Percentiles rank a stretch among this genome's conserved stretches.
phyloP scores from a whole-genome alignment of 2,797 vertebrate genomes.

The Scolopax rusticola region DNA sequence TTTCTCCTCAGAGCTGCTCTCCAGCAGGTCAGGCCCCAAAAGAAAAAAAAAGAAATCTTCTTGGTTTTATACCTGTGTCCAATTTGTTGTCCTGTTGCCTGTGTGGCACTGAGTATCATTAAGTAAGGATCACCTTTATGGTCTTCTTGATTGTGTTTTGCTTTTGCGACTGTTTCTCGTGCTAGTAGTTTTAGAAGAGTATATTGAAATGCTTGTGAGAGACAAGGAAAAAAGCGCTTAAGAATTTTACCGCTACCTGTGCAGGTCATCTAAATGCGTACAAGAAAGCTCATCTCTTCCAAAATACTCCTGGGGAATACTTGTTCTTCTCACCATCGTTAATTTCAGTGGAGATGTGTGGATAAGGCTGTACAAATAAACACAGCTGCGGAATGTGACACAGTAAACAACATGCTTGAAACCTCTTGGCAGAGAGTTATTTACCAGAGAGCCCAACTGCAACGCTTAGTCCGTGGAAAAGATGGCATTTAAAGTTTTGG shows the following conservation, averaged over 20 bases:
- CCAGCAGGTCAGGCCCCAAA: too few relatives aligned
- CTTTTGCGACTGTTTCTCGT: neutral
- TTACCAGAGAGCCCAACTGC: conserved; percentile 15
- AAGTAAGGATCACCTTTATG: neutral
- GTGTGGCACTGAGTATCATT: neutral
- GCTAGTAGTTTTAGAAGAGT: neutral
- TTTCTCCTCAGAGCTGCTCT: too few relatives aligned
- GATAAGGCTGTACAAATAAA: neutral
- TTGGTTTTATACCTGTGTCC: neutral
- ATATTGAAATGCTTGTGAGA: neutral
- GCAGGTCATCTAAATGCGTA: neutral
- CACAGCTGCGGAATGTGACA: neutral
- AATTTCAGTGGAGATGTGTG: neutral
- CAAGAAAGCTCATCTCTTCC: neutral
- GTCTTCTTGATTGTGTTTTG: neutral
- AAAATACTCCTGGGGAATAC: neutral
- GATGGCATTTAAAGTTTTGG: conserved; percentile 27
- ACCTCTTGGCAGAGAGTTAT: conserved; percentile 33
- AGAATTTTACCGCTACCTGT: neutral
- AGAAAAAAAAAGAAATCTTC: neutral
- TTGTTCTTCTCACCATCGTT: neutral
- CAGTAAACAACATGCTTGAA: conserved; percentile 26
- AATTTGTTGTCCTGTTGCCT: neutral
- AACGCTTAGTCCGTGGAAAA: conserved; percentile 11
- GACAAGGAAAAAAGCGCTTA: neutral